These are phyloP conservation scores for Aphelenchoides fujianensis DNA, from an alignment of 1,140 invertebrate species.

Conservation along the genomic window DNA sequence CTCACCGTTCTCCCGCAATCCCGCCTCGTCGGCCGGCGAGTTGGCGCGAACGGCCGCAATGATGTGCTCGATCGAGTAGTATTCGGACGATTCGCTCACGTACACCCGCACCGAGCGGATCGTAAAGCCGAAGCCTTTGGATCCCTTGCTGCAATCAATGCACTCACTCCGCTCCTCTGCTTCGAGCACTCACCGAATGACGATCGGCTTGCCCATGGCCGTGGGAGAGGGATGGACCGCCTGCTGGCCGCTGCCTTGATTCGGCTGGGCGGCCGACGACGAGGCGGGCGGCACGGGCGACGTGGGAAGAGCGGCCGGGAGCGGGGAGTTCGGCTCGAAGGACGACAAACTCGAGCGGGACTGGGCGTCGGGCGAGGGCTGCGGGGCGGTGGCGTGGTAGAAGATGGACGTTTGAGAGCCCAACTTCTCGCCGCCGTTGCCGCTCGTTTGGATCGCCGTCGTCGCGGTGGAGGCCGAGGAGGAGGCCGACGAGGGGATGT, in stretches of 20 bases:
- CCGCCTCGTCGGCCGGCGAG: conserved; percentile 55
- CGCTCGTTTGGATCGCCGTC: background rate
- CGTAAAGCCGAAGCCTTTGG: conserved; percentile 58
- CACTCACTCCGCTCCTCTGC: background rate
- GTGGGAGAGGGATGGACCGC: background rate
- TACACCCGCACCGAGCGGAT: conserved; percentile 61
- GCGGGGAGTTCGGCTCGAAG: background rate
- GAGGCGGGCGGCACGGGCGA: background rate
- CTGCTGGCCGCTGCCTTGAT: background rate
- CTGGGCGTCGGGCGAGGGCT: conserved; percentile 5
- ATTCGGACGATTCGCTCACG: conserved; percentile 55
- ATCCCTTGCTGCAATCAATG: conserved; percentile 43
- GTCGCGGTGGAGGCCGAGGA: no score
- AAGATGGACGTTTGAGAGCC: conserved; percentile 8
- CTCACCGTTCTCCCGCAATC: conserved; percentile 47
- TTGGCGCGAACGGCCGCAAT: conserved; percentile 52
- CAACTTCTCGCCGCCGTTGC: background rate
- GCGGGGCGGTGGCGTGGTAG: conserved; percentile 16
- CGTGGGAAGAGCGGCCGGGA: background rate
- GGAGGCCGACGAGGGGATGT: no score
- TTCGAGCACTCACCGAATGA: conserved; percentile 24
- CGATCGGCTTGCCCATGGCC: conserved; percentile 27
- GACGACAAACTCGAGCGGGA: conserved; percentile 3
- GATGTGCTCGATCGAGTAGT: conserved; percentile 62
- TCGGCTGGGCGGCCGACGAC: background rate